Conservation (phyloP, 2,888 invertebrate species). For the Bimastos eiseni region DNA sequence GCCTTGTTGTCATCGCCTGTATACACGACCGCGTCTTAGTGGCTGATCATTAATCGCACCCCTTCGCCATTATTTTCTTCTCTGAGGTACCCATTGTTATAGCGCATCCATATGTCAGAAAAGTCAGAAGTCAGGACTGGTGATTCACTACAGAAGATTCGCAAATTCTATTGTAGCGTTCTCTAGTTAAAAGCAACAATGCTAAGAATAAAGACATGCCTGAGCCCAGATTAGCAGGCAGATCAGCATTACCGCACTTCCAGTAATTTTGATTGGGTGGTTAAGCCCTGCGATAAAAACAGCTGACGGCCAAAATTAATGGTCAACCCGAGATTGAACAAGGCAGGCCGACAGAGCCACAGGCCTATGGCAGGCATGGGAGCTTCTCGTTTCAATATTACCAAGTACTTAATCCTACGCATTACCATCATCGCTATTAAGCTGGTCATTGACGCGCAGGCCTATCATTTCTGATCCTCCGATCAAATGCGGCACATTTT, state of each 20-base stretch:
- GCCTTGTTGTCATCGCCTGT: neutral
- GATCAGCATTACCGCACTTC: neutral
- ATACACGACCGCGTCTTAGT: neutral
- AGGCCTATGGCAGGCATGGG: neutral
- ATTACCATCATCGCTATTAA: slow-evolving; percentile 7
- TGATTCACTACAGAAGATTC: neutral
- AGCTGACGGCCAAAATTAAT: neutral
- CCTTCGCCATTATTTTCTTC: neutral
- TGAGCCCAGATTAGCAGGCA: neutral
- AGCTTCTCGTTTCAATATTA: neutral
- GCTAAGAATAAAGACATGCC: too few relatives aligned
- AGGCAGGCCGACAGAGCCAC: neutral
- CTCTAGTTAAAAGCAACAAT: neutral
- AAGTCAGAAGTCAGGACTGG: too few relatives aligned
- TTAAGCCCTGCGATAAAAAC: neutral
- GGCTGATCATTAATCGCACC: neutral
- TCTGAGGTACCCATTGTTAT: neutral
- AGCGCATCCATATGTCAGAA: neutral
- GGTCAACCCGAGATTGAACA: neutral
- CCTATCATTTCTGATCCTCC: neutral
- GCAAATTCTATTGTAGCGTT: neutral
- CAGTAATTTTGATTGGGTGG: neutral
- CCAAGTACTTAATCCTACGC: neutral
- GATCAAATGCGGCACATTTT: neutral
- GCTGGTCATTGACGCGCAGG: neutral